Conservation (phyloP, 2,888 invertebrate genomes). For the Macrophya alboannulata region DNA sequence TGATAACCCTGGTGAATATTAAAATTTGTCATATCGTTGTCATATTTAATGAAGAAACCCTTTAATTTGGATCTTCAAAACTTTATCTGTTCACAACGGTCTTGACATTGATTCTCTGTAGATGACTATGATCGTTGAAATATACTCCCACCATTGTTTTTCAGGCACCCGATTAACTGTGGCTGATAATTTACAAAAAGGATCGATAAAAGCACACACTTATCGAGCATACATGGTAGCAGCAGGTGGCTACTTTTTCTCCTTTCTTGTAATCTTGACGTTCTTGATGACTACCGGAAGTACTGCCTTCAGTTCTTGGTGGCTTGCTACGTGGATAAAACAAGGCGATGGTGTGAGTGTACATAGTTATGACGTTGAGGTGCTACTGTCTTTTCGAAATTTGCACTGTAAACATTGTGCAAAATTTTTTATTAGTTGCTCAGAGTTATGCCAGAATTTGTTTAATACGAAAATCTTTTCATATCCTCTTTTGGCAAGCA, state of each 20-base stretch:
- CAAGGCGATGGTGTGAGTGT: constrained; percentile 76
- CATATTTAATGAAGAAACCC: neutral
- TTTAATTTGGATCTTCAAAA: neutral
- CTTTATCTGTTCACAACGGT: neutral
- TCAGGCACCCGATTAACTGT: constrained; percentile 7
- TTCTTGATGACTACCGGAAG: constrained; percentile 82
- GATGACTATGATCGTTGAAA: neutral
- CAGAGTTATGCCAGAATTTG: neutral
- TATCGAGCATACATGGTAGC: constrained; percentile 82
- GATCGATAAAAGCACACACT: constrained; percentile 77
- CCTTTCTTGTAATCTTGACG: constrained; percentile 77
- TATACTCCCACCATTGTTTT: neutral
- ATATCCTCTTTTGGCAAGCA: neutral
- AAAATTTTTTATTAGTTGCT: neutral
- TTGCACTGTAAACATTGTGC: neutral
- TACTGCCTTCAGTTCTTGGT: constrained; percentile 83
- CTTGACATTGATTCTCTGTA: neutral
- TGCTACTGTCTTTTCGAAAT: neutral
- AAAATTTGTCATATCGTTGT: neutral
- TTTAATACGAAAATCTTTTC: neutral
- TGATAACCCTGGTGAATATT: neutral
- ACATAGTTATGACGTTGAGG: neutral
- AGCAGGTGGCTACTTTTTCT: constrained; percentile 80
- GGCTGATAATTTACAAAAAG: constrained; percentile 60
- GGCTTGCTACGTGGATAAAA: constrained; percentile 83